These are phyloP conservation scores for Adelosebastes latens DNA, from an alignment of 2,797 vertebrate genomes.

Conservation along the genomic window DNA sequence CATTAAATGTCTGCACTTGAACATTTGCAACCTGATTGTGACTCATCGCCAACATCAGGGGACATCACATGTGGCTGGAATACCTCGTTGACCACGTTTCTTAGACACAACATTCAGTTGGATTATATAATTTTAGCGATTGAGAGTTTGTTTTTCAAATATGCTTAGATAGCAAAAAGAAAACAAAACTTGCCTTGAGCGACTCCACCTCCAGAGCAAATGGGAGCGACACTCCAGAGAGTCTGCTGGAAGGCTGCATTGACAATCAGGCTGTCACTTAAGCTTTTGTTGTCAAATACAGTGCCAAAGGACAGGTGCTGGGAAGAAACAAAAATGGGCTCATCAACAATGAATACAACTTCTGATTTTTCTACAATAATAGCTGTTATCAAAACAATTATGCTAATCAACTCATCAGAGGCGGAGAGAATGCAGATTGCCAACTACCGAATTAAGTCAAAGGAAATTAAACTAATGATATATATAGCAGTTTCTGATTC, in stretches of 20 bases:
- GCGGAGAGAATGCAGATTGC: not conserved
- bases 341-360: slow-evolving; percentile 41
- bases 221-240: slow-evolving; percentile 93
- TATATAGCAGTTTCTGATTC: not conserved
- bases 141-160: not conserved
- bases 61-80: not conserved
- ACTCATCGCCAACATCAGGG: not conserved
- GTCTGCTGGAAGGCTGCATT: slow-evolving; percentile 95
- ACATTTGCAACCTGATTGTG: not conserved
- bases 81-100: not conserved
- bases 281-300: slow-evolving; percentile 65
- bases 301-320: slow-evolving; percentile 91
- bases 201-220: slow-evolving; percentile 90
- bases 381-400: slow-evolving; percentile 33
- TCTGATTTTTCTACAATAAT: slow-evolving; percentile 17
- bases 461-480: not conserved
- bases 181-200: slow-evolving; percentile 87
- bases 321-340: slow-evolving; percentile 22
- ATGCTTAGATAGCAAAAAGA: slow-evolving; percentile 11
- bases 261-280: slow-evolving; percentile 86
- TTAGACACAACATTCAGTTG: not conserved
- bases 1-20: not conserved
- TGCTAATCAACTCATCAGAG: slow-evolving; percentile 26
- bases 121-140: not conserved
- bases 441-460: not conserved